These are phyloP conservation scores for Sebastes matsubarae DNA, from an alignment of 2,797 vertebrate genomes.

Conservation along the genomic window DNA sequence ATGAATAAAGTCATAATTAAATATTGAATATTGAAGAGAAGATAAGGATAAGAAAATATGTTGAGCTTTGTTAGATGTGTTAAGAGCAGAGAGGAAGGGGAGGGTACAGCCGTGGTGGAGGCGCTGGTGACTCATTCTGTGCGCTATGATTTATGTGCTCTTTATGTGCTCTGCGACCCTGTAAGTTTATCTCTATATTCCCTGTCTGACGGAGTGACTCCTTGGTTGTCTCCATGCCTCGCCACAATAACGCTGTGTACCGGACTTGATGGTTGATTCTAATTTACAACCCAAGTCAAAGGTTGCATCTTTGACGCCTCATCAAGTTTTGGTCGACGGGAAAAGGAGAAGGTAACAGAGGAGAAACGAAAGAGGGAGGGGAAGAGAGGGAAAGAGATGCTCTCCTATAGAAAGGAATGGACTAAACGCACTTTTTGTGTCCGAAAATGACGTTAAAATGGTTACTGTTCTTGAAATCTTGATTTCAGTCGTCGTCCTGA, in stretches of 20 bases:
- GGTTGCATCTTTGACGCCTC: constrained; percentile 34
- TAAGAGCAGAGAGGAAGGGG: constrained; percentile 38
- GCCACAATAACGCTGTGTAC: constrained; percentile 32
- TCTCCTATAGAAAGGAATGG: neutral
- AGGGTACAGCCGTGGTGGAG: constrained; percentile 8
- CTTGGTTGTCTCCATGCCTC: constrained; percentile 25
- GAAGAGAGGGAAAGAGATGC: neutral
- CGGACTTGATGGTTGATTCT: constrained; percentile 25
- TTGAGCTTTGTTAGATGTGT: constrained; percentile 52
- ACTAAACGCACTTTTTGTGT: neutral
- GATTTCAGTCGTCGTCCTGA: neutral
- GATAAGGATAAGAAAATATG: constrained; percentile 50
- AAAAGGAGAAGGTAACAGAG: neutral
- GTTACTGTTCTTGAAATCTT: neutral
- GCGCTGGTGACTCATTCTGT: constrained; percentile 44
- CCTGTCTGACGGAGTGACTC: constrained; percentile 59
- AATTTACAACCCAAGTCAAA: constrained; percentile 58
- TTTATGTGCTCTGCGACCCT: constrained; percentile 66
- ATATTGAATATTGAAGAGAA: constrained; percentile 65
- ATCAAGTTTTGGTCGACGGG: constrained; percentile 20
- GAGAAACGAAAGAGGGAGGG: neutral
- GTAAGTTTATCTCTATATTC: constrained; percentile 70
- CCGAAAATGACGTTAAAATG: neutral
- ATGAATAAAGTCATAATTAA: constrained; percentile 67
- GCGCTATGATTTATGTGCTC: constrained; percentile 62